Base-by-base conservation (phyloP, 2,113 vertebrate genomes). In the Lepisosteus oculatus region DNA sequence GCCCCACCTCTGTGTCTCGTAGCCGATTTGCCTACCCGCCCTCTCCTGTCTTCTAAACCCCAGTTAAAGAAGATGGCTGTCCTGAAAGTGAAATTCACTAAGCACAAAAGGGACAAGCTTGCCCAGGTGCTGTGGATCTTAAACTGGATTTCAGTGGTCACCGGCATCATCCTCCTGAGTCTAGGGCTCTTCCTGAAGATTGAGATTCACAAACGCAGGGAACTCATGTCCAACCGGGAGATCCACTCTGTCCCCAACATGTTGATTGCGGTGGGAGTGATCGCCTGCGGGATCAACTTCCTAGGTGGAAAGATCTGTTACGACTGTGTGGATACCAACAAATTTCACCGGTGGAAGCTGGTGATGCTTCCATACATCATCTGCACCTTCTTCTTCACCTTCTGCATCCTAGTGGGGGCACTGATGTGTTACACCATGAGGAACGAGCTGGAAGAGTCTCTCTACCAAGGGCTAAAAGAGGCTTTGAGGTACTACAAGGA, bases 271-370 rank as follows among this genome's bases (percentile, higher is more conserved):
- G 93, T 94, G 44, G 94, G 94, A 17, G 85, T 92, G 74, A 91
- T 95, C 15, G 94, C 93, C 17, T 95, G 93, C 45, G 89, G 86
- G 83, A 94, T 96, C 79, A 96, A 95, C 81, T 93, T 94, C 59
- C 84, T 95, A 72, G 94, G 94, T 3, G 93, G 94, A 54, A 96
- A 95, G 87, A 95, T 95, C 76, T 95, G 94, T 80, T 94, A 95
- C 2, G 93, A 96, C 83, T 95, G 93, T 15, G 93, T 90, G 63
- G 93, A 96, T 74, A 84, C 82, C 45, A 88, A 87, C 75, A 95
- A 93, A 83, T 94, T 93, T 82, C 79, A 90, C 59, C 90, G 93
- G 41, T 95, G 94, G 94, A 94, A 93, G 80, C 78, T 95, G 54
- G 89, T 95, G 77, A 91, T 96, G 92, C 83, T 95, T 51, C 94